Percentiles rank a stretch among this genome's conserved stretches.
These are phyloP conservation scores for Potorous gilbertii DNA, from an alignment of 2,797 vertebrate species.

Conservation along the genomic window DNA sequence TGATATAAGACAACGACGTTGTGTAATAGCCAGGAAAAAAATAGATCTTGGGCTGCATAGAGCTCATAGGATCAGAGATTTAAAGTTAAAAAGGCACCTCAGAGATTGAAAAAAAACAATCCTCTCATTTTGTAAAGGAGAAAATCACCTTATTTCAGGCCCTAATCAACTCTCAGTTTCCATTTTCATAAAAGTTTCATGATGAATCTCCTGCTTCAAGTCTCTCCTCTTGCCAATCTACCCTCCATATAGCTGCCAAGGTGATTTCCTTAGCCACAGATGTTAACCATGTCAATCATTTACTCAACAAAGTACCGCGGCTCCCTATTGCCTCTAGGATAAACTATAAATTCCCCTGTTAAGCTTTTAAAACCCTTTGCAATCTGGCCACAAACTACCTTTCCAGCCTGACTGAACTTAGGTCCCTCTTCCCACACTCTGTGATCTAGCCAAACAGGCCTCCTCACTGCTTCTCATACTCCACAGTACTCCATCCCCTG, in stretches of 20 bases:
- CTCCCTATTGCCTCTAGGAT: not conserved
- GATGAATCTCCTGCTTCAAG: not conserved
- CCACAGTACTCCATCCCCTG: not conserved
- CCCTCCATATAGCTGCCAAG: not conserved
- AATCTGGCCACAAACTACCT: not conserved
- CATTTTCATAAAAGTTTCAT: not conserved
- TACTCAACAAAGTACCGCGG: not conserved
- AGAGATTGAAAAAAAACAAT: not conserved
- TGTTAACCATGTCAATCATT: not conserved
- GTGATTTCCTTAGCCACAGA: not conserved
- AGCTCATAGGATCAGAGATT: not conserved
- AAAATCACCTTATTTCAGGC: not conserved
- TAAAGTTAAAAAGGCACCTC: not conserved
- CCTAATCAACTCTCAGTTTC: not conserved
- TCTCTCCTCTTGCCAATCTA: not conserved
- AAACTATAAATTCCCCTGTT: not conserved
- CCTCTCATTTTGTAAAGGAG: not conserved
- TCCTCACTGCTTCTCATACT: not conserved
- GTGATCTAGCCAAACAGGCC: not conserved
- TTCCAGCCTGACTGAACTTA: not conserved
- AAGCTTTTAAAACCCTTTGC: not conserved
- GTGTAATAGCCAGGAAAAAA: not conserved
- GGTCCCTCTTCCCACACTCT: not conserved
- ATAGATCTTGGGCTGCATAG: not conserved
- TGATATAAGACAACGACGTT: not conserved